These are phyloP conservation scores for Carassius auratus DNA, from an alignment of 2,113 vertebrate species.

Conservation along the genomic window DNA sequence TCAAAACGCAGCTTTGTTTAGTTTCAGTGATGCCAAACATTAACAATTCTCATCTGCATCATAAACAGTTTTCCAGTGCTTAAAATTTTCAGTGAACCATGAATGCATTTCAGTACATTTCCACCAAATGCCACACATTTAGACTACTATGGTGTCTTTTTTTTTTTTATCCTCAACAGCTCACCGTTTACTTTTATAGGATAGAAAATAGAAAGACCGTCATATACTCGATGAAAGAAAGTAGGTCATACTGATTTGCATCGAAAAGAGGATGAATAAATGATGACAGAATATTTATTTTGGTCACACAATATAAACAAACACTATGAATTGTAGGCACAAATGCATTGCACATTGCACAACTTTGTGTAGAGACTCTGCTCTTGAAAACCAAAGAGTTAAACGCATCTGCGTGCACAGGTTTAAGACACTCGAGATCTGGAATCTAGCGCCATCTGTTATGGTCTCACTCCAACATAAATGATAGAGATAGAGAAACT, in stretches of 20 bases:
- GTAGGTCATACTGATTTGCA: not conserved
- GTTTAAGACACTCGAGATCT: not conserved
- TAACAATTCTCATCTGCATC: not conserved
- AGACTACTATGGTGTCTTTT: not conserved
- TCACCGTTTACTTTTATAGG: too few relatives aligned
- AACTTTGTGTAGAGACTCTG: conserved; percentile 16
- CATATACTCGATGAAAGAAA: too few relatives aligned
- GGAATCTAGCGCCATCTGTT: not conserved
- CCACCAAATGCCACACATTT: not conserved
- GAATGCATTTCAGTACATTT: not conserved
- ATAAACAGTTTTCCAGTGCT: not conserved
- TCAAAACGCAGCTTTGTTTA: not conserved
- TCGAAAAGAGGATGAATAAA: not conserved
- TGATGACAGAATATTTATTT: not conserved
- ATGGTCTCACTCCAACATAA: not conserved
- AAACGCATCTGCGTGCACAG: conserved; percentile 34
- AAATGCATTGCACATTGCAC: conserved; percentile 12
- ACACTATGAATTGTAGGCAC: not conserved
- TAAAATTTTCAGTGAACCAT: not conserved
- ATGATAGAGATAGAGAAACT: not conserved
- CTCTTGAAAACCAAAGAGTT: conserved; percentile 47
- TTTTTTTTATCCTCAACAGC: not conserved
- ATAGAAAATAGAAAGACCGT: not conserved
- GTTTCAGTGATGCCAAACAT: not conserved
- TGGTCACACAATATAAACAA: too few relatives aligned